A percentile compares a stretch with the other conserved stretches of the same genome.
Conservation (phyloP, 1,140 invertebrate genomes). For the Rhagoletis zephyria region DNA sequence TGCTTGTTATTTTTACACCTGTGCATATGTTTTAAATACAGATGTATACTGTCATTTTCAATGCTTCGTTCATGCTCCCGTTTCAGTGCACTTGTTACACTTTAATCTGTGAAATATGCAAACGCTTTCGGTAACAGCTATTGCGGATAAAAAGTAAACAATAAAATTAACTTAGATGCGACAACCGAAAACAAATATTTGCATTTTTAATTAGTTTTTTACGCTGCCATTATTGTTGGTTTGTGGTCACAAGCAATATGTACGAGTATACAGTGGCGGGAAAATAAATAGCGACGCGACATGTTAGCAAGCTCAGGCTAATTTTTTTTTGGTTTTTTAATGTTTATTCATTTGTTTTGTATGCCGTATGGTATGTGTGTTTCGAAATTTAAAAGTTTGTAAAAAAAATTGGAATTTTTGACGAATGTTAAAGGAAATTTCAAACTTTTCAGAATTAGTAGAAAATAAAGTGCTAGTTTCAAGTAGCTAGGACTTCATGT, state of each 20-base stretch:
- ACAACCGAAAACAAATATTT: constrained; percentile 36
- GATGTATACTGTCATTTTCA: neutral
- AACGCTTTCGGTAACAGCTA: neutral
- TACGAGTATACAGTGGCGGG: neutral
- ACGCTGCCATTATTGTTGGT: neutral
- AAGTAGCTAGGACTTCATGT: no score
- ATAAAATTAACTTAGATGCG: neutral
- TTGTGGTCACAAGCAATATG: neutral
- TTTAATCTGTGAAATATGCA: neutral
- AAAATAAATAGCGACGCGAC: no score
- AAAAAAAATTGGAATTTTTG: no score
- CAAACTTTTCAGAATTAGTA: no score
- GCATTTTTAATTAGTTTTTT: constrained; percentile 26
- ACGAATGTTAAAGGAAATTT: no score
- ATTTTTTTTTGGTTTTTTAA: no score
- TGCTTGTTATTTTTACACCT: neutral
- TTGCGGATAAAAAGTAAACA: neutral
- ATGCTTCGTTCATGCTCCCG: neutral
- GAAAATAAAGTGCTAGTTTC: no score
- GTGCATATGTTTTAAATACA: no score
- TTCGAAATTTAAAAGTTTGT: no score
- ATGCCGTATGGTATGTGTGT: no score
- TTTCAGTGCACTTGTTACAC: constrained; percentile 1
- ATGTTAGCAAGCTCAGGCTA: no score
- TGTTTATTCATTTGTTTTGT: no score